Evolutionary conservation across 2,797 vertebrate genomes (phyloP), one percentile per base, ranked within the genome.

Genomic region (Anomalospiza imberbis): DNA sequence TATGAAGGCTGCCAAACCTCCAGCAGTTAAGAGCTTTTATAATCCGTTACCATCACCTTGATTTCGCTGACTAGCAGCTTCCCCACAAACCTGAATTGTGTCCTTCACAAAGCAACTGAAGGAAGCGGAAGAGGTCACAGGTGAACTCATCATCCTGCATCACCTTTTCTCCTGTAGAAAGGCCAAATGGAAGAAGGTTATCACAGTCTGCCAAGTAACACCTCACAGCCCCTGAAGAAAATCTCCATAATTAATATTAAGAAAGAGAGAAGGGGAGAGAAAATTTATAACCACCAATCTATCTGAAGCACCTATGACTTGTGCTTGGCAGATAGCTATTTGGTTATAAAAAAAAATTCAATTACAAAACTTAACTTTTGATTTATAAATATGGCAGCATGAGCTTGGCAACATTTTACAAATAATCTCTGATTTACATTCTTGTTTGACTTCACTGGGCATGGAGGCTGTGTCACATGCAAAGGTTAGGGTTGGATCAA

Each of bases 51-150:
- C 22, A 4, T 17, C 70, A 40, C 60, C 54, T 66, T 32, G 26
- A 57, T 15, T 68, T n/a, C 3, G 9, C 31, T 74, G 91, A 17
- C 73, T 53, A 42, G 58, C 83, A 96, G 57, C 68, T 72, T 61
- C 65, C 62, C 68, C 96, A 97, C 98, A 93, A 95, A 99, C 99
- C 99, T 98, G 99, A 99, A 94, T 98, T 99, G 96, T 99, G 99
- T 93, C 99, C 99, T 98, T 99, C 99, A 97, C 99, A 99, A 31
- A 99, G 99, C 93, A 99, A 98, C 32, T 99, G 99, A 71, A 99
- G 98, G 98, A 99, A 99, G 93, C 99, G 98, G 98, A 99, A 99
- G 96, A 99, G 99, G 97, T 99, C 99, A 97, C 99, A 99, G 93
- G 99, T 99, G 94, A 99, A 99, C 96, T 99, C 99, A 62, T 99